Conservation (phyloP, 2,888 invertebrate genomes). For the Pollenia amentaria region DNA sequence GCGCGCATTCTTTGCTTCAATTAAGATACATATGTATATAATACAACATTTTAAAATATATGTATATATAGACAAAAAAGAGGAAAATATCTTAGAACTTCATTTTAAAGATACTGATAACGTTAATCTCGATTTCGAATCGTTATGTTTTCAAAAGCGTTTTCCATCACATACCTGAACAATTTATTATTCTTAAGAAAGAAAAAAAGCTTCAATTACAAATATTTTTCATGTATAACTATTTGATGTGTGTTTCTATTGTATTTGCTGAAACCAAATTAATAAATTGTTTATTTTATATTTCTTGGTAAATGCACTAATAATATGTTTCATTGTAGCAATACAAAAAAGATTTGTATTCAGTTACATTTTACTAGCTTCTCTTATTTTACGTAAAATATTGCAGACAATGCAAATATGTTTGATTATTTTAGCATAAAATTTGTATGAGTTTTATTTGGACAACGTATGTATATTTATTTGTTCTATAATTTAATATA, state of each 20-base stretch:
- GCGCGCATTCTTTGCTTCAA: too few relatives aligned
- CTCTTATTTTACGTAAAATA: background rate
- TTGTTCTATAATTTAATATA: conserved; percentile 19
- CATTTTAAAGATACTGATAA: too few relatives aligned
- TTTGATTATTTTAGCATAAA: too few relatives aligned
- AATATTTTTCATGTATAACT: background rate
- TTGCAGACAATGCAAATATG: background rate
- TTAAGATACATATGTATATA: too few relatives aligned
- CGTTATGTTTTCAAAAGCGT: too few relatives aligned
- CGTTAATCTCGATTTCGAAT: too few relatives aligned
- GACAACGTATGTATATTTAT: background rate
- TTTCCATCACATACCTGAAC: too few relatives aligned
- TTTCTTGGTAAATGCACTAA: conserved; percentile 43
- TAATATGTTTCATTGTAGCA: conserved; percentile 42
- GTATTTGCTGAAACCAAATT: conserved; percentile 32
- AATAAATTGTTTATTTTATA: conserved; percentile 18
- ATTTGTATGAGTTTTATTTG: background rate
- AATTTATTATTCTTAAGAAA: conserved; percentile 22
- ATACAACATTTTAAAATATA: too few relatives aligned
- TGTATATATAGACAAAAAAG: too few relatives aligned
- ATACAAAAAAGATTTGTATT: conserved; percentile 22
- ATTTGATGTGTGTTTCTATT: background rate
- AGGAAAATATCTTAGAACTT: too few relatives aligned
- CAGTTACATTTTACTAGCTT: background rate
- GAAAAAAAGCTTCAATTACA: conserved; percentile 36